phyloP scores from a whole-genome alignment of 2,797 vertebrate species.

The Chiroxiphia lanceolata region DNA sequence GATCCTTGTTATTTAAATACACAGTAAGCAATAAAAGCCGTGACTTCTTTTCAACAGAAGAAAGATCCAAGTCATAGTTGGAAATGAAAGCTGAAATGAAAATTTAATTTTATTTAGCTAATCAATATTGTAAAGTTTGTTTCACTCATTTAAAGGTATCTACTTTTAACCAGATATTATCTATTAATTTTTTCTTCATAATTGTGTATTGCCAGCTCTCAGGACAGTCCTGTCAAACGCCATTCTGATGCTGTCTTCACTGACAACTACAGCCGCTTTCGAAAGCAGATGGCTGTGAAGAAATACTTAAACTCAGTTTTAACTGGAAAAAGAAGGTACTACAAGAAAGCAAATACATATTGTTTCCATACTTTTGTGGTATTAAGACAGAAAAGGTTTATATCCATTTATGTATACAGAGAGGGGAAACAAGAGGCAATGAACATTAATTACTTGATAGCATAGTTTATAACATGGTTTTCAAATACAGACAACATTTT shows the following conservation, averaged over 20 bases:
- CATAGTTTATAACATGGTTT: neutral
- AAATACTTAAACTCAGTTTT: conserved; percentile 94
- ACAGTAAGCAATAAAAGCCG: neutral
- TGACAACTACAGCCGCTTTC: conserved; percentile 94
- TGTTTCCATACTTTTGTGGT: neutral
- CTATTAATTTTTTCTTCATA: neutral
- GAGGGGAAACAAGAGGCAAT: neutral
- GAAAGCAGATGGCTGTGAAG: conserved; percentile 96
- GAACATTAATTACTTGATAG: neutral
- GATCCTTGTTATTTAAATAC: neutral
- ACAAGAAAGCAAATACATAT: neutral
- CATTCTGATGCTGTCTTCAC: conserved; percentile 96
- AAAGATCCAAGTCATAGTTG: neutral
- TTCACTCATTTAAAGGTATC: neutral
- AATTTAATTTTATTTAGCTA: neutral
- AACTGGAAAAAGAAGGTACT: conserved; percentile 92
- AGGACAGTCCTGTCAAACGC: conserved; percentile 87
- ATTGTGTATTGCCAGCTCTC: conserved; percentile 74
- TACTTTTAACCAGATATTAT: neutral
- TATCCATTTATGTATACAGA: neutral
- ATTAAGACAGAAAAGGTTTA: neutral
- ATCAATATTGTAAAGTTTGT: neutral
- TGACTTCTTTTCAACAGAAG: neutral
- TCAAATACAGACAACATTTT: neutral
- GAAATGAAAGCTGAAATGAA: neutral